A percentile compares a stretch with the other conserved stretches of the same genome.
Conservation (phyloP, 1,140 invertebrate species). For the Manduca sexta region DNA sequence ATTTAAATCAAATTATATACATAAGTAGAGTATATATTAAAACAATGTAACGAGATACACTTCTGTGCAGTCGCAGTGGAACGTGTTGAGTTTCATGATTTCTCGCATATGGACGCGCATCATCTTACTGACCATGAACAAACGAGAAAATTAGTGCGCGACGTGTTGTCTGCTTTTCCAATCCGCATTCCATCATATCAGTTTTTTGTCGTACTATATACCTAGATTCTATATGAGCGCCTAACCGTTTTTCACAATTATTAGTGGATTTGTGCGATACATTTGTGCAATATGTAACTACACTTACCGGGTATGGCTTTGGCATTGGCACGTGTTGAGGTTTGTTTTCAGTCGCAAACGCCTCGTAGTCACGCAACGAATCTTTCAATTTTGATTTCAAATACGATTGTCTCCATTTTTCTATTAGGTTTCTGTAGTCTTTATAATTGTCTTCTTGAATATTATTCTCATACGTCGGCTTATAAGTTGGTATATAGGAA, state of each 20-base stretch:
- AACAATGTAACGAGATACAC: too few relatives aligned
- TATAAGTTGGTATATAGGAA: conserved; percentile 42
- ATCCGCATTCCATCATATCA: conserved; percentile 61
- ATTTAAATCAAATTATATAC: too few relatives aligned
- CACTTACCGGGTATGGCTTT: conserved; percentile 59
- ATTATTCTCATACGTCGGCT: conserved; percentile 28
- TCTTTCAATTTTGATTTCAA: conserved; percentile 55
- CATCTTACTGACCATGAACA: conserved; percentile 49
- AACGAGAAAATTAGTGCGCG: conserved; percentile 61
- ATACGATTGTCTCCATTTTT: conserved; percentile 59
- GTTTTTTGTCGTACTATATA: conserved; percentile 49
- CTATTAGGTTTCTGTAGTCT: conserved; percentile 50
- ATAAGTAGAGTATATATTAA: too few relatives aligned
- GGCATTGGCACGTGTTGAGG: conserved; percentile 48
- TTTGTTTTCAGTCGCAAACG: conserved; percentile 47
- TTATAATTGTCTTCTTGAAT: conserved; percentile 26
- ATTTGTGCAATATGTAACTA: not conserved
- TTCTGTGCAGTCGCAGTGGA: too few relatives aligned
- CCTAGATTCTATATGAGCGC: conserved; percentile 2
- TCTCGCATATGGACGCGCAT: conserved; percentile 42
- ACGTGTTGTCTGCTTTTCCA: conserved; percentile 45
- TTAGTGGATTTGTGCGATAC: not conserved
- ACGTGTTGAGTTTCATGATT: conserved; percentile 42
- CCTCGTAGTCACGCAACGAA: conserved; percentile 42
- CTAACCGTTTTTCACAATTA: not conserved